phyloP scores from a whole-genome alignment of 1,140 invertebrate genomes.

The Cherax destructor region DNA sequence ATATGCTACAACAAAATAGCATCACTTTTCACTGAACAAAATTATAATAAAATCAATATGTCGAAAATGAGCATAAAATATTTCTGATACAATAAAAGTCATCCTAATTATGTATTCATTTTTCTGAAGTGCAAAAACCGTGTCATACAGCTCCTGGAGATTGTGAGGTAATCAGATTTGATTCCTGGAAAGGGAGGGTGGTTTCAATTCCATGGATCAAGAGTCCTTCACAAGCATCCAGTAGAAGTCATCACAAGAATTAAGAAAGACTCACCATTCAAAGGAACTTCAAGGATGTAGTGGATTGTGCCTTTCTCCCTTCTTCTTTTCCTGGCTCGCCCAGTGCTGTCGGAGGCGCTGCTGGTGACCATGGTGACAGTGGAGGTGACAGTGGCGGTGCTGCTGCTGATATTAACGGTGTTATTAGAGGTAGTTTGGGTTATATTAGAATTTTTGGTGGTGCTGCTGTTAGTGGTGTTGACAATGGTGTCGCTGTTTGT shows the following conservation, averaged over 20 bases:
- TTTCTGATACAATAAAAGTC: no score
- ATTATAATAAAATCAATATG: no score
- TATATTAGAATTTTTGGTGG: background rate
- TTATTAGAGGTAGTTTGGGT: background rate
- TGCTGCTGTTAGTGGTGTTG: background rate
- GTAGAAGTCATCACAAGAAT: no score
- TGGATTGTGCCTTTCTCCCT: background rate
- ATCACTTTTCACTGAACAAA: no score
- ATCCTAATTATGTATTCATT: background rate
- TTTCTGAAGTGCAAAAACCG: no score
- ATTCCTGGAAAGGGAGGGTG: no score
- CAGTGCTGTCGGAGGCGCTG: background rate
- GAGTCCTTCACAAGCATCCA: no score
- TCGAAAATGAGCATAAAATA: no score
- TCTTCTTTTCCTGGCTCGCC: background rate
- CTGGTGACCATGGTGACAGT: background rate
- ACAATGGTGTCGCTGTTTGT: background rate
- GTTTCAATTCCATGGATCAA: no score
- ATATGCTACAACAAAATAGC: no score
- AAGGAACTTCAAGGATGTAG: background rate
- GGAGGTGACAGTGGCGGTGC: background rate
- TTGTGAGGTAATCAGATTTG: no score
- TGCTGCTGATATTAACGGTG: background rate
- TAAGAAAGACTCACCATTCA: background rate
- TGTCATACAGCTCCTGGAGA: no score